Base-by-base conservation (phyloP, 2,888 invertebrate genomes). In the Oxytorus armatus region DNA sequence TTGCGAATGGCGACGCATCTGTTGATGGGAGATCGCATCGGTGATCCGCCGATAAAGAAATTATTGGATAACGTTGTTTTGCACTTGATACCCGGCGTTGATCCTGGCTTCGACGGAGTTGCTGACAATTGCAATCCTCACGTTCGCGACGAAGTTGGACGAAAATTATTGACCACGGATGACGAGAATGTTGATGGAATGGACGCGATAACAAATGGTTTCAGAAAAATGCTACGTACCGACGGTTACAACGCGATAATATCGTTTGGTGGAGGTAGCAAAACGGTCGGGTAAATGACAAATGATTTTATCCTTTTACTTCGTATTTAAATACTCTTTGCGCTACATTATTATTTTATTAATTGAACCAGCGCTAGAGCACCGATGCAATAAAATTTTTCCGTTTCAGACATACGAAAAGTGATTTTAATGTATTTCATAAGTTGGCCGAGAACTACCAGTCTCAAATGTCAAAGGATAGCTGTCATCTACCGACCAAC, bases 1-100 rank as follows among this genome's bases (percentile, higher is more conserved):
- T 88, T 98, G 0, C 95, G 98, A 91, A 93, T 98, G 85, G 96
- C 96, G 0, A 94, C 97, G 0, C 98, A 98, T 92, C 92, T 98
- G 18, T 92, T 96, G 23, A 94, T 94, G 68, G 97, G 96, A 0
- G 94, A 96, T 89, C 92, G 93, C 53, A 93, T 95, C 68, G 95
- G 95, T 25, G 95, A 97, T 86, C 95, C 95, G 0, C 90, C 93
- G 0, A 95, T 96, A 81, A 90, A 93, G 47, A 92, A 92, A 18
- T 91, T 98, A 11, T 89, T 98, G 3, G 93, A 95, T 63, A 95
- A 95, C 82, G 93, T 95, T 0, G 96, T 97, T 3, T 90, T 98
- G 42, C 96, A 97, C 90, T 94, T 98, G 84, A 94, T 97, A 84
- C 98, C 98, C 0, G 93, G 93, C 1, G 92, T 95, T 5, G 95